Evolutionary conservation across 1,140 invertebrate species (phyloP).

Genomic region (Drosophila dunni): DNA sequence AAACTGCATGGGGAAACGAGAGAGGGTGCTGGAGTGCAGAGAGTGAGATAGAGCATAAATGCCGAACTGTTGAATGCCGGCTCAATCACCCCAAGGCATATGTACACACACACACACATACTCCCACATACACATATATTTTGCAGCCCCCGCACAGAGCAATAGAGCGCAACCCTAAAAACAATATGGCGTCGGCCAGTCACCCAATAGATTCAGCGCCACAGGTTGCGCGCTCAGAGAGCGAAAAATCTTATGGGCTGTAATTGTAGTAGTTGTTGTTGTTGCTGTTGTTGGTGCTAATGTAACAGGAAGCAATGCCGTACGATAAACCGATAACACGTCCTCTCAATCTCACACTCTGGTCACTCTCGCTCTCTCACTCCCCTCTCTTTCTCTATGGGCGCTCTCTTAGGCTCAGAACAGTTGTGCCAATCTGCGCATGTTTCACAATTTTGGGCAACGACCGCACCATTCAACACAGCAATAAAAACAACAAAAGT

Average conservation of each 20-base stretch:
- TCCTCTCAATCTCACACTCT: background rate
- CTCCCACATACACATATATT: background rate
- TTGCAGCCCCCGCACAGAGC: constrained; percentile 34
- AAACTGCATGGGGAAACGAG: background rate
- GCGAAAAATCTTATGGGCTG: background rate
- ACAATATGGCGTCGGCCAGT: constrained; percentile 74
- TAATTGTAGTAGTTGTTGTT: background rate
- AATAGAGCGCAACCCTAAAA: constrained; percentile 66
- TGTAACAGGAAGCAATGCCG: constrained; percentile 55
- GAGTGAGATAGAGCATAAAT: constrained; percentile 39
- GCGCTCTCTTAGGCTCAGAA: constrained; percentile 5
- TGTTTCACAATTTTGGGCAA: constrained; percentile 72
- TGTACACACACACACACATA: no score
- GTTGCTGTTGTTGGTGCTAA: background rate
- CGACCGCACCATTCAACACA: constrained; percentile 55
- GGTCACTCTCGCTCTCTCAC: background rate
- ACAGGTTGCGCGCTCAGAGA: constrained; percentile 53
- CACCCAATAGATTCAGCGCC: constrained; percentile 39
- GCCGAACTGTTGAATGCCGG: constrained; percentile 83
- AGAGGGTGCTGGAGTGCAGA: constrained; percentile 6
- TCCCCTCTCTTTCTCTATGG: background rate
- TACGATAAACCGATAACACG: constrained; percentile 43
- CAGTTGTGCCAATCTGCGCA: constrained; percentile 43
- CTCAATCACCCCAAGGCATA: constrained; percentile 38
- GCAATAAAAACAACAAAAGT: constrained; percentile 58